Evolutionary conservation across 2,797 vertebrate species (phyloP).

Genomic region (Molossus molossus): DNA sequence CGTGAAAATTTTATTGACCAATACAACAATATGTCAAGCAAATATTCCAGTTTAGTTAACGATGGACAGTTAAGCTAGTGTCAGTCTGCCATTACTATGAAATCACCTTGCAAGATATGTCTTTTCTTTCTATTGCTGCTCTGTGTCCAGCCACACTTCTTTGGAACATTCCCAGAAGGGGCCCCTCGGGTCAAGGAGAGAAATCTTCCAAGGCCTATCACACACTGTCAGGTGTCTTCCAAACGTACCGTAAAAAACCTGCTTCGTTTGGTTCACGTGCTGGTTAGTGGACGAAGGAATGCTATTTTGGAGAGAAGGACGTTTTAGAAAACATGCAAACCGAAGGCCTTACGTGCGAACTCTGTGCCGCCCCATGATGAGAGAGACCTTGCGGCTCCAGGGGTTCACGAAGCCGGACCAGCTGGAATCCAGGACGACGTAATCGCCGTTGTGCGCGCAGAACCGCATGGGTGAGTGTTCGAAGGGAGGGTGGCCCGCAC

Average conservation of each 20-base stretch:
- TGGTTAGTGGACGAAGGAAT: background rate
- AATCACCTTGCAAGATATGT: background rate
- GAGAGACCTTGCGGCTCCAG: conserved; percentile 90
- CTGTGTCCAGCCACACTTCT: background rate
- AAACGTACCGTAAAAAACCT: background rate
- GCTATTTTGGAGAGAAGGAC: background rate
- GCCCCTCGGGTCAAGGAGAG: background rate
- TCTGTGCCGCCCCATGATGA: conserved; percentile 91
- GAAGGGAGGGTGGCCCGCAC: conserved; percentile 90
- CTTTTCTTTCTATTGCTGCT: background rate
- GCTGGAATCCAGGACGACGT: conserved; percentile 90
- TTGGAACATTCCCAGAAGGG: background rate
- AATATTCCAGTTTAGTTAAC: background rate
- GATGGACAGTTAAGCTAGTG: background rate
- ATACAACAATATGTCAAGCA: background rate
- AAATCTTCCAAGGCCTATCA: background rate
- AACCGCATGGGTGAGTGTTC: conserved; percentile 90
- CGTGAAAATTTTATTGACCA: background rate
- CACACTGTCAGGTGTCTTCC: background rate
- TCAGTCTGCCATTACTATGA: background rate
- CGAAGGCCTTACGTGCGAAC: conserved; percentile 88
- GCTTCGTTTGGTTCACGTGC: background rate
- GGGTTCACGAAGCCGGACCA: conserved; percentile 92
- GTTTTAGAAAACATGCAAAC: background rate
- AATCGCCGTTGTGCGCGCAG: conserved; percentile 91